A percentile compares a stretch with the other conserved stretches of the same genome.
Evolutionary conservation across 2,888 invertebrate species (phyloP).

Genomic region (Smittia aterrima): DNA sequence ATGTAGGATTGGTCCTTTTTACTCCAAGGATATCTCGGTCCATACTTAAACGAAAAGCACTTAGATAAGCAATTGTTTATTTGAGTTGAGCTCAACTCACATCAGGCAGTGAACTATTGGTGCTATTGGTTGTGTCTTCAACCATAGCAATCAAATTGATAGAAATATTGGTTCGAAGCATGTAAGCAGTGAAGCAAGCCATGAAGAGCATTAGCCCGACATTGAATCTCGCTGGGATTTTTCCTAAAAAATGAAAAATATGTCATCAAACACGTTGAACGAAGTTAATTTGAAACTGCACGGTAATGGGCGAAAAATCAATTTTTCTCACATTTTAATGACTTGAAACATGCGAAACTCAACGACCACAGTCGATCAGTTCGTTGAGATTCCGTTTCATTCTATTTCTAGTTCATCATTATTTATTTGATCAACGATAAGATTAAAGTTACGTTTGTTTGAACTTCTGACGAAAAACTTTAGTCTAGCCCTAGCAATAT

Average conservation of each 20-base stretch:
- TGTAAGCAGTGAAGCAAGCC: constrained; percentile 69
- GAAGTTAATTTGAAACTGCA: too few relatives aligned
- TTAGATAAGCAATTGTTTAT: neutral
- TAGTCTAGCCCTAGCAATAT: too few relatives aligned
- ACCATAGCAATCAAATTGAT: constrained; percentile 73
- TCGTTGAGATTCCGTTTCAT: too few relatives aligned
- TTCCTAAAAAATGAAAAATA: constrained; percentile 48
- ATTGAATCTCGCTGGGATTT: constrained; percentile 57
- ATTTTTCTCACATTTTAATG: too few relatives aligned
- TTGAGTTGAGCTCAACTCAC: constrained; percentile 46
- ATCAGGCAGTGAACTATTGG: constrained; percentile 46
- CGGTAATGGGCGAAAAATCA: too few relatives aligned
- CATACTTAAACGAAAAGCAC: constrained; percentile 50
- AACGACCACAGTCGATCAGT: too few relatives aligned
- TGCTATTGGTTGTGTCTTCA: constrained; percentile 54
- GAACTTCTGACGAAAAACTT: too few relatives aligned
- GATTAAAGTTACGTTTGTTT: too few relatives aligned
- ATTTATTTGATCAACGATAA: too few relatives aligned
- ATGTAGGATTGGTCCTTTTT: constrained; percentile 63
- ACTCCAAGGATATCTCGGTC: constrained; percentile 59
- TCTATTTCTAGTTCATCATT: too few relatives aligned
- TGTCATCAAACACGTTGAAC: too few relatives aligned
- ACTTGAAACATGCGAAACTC: too few relatives aligned
- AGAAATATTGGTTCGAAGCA: constrained; percentile 73
- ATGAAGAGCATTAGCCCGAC: constrained; percentile 70